Conservation (phyloP, 2,888 invertebrate species). For the Ariolimax columbianus region DNA sequence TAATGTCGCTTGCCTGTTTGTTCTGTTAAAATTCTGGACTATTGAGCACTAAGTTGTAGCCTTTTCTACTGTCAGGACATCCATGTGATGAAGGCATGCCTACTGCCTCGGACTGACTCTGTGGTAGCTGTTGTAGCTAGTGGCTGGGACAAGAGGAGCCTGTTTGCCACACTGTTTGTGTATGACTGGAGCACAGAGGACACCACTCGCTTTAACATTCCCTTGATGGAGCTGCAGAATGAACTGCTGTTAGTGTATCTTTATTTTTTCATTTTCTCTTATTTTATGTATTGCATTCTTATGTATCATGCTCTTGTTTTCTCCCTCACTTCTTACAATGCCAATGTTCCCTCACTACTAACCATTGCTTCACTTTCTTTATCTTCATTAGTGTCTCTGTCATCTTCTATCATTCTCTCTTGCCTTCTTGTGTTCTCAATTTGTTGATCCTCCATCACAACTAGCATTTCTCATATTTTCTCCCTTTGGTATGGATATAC, state of each 20-base stretch:
- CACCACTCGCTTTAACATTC: constrained; percentile 48
- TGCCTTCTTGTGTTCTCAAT: no score
- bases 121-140: constrained; percentile 48
- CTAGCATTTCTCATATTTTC: no score
- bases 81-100: constrained; percentile 42
- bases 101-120: constrained; percentile 19
- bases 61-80: constrained; percentile 21
- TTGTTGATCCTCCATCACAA: no score
- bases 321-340: no score
- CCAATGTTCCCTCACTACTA: no score
- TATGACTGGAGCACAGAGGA: constrained; percentile 53
- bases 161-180: constrained; percentile 47
- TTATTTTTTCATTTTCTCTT: background rate
- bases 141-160: constrained; percentile 34
- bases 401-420: no score
- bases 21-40: no score
- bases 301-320: no score
- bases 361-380: background rate
- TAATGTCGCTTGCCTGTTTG: no score
- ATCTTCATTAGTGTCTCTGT: background rate
- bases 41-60: background rate
- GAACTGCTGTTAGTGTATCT: background rate
- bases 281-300: background rate
- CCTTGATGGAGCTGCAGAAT: background rate
- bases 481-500: no score